These are phyloP conservation scores for Sphaerophoria taeniata DNA, from an alignment of 2,888 invertebrate genomes.

Conservation along the genomic window DNA sequence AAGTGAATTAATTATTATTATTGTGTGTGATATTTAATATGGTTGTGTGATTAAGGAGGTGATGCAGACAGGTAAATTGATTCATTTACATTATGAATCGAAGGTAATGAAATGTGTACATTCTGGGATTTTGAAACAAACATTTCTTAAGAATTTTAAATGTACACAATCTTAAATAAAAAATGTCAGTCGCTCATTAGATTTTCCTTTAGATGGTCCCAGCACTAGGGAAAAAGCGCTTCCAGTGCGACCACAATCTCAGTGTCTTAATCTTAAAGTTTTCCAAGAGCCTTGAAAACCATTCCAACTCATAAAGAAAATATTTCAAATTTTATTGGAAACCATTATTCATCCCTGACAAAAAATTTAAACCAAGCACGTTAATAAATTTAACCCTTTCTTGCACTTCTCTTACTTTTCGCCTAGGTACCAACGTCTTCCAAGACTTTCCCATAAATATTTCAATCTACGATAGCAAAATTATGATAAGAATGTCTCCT, in stretches of 20 bases:
- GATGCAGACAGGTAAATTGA: neutral
- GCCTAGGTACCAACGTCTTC: neutral
- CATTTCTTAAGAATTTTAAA: too few species aligned
- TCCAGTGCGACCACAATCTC: too few species aligned
- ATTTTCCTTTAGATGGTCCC: too few species aligned
- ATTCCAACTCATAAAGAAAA: neutral
- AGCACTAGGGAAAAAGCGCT: too few species aligned
- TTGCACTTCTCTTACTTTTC: neutral
- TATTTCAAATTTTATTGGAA: neutral
- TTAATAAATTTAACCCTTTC: neutral
- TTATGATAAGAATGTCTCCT: constrained; percentile 18
- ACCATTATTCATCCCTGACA: neutral
- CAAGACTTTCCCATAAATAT: constrained; percentile 12
- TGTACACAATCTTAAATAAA: too few species aligned
- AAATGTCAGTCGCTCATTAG: too few species aligned
- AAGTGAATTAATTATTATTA: constrained; percentile 8
- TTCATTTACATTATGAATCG: neutral
- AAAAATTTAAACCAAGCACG: neutral
- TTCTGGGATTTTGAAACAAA: too few species aligned
- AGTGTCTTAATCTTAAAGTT: too few species aligned
- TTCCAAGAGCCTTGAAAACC: neutral
- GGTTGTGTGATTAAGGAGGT: neutral
- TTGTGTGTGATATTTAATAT: neutral
- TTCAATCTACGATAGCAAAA: constrained; percentile 17
- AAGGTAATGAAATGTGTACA: too few species aligned